Evolutionary conservation across 2,888 invertebrate species (phyloP), one percentile per base, ranked within the genome.

Genomic region (Hyposoter didymator): DNA sequence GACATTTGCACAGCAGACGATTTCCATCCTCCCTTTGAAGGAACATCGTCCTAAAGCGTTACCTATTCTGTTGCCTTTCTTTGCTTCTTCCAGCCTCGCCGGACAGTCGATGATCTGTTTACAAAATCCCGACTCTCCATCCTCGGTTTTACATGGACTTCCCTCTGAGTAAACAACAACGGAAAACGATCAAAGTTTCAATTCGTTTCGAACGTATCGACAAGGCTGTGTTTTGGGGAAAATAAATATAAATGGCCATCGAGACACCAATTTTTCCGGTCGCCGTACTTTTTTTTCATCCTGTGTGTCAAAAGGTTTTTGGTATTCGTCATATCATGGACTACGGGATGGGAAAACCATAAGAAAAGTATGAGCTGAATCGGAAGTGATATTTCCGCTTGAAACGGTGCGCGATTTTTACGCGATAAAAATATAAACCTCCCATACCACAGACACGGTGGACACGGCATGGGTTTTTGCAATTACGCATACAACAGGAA

Each of bases 1-100:
- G 19, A 89, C 73, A 1, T 52, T 88, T 1, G 95, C 95, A 88
- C 95, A 95, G 88, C 95, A 95, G n/a, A 95, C 94, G 43, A 95
- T 91, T 92, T 95, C 95, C 32, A 88, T 88, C 2, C 84, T 22
- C 2, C 91, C 93, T 2, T 88, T 88, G 74, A 95, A 95, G 0
- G 95, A 94, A 90, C 95, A 95, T 88, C 95, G 90, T 2, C 88
- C 91, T 10, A 7, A 7, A 1, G 90, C 87, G 2, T 66, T 35
- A 5, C 80, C 80, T n/a, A 49, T 78, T 52, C 91, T 88, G 74
- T 22, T 88, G 10, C 90, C 90, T 45, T 86, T 74, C 1, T 80
- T 55, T 1, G 89, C 89, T 32, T 92, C 92, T 8, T 12, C 82
- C 3, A 92, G 6, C 28, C 87, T 89, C 70, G 84, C 17, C 4